These are phyloP conservation scores for Drosophila formosana DNA, from an alignment of 2,888 invertebrate species.

Conservation along the genomic window DNA sequence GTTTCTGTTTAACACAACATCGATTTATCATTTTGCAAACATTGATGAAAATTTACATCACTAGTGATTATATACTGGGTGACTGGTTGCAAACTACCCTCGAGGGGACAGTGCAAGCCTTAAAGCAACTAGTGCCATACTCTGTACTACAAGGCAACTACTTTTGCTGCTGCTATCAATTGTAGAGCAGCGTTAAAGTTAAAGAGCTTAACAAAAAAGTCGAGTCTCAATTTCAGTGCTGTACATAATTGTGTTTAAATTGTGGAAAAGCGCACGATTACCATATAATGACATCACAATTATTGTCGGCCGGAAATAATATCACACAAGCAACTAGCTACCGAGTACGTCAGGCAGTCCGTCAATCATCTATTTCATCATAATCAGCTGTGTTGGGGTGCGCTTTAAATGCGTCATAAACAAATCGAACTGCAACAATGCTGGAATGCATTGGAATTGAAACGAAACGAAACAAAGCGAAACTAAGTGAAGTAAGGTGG, in stretches of 20 bases:
- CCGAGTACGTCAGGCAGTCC: constrained; percentile 1
- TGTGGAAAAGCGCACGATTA: constrained; percentile 33
- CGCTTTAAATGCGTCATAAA: constrained; percentile 31
- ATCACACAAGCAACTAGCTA: constrained; percentile 11
- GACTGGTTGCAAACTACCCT: no score
- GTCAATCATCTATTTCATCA: constrained; percentile 22
- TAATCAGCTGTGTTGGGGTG: constrained; percentile 6
- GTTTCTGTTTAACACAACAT: no score
- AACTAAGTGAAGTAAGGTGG: background rate
- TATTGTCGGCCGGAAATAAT: constrained; percentile 40
- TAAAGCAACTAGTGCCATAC: no score
- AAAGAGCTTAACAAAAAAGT: constrained; percentile 14
- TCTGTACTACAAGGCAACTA: background rate
- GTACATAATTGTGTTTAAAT: constrained; percentile 33
- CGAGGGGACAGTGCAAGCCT: no score
- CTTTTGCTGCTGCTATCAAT: constrained; percentile 28
- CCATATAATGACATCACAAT: constrained; percentile 39
- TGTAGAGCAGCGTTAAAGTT: constrained; percentile 2
- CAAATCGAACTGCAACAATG: constrained; percentile 5
- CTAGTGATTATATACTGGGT: no score
- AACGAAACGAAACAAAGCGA: constrained; percentile 2
- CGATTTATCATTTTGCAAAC: no score
- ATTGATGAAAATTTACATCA: no score
- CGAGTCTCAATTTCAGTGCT: constrained; percentile 13
- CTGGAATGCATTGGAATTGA: constrained; percentile 31